These are phyloP conservation scores for Notolepis coatsorum DNA, from an alignment of 2,797 vertebrate genomes.

Conservation along the genomic window DNA sequence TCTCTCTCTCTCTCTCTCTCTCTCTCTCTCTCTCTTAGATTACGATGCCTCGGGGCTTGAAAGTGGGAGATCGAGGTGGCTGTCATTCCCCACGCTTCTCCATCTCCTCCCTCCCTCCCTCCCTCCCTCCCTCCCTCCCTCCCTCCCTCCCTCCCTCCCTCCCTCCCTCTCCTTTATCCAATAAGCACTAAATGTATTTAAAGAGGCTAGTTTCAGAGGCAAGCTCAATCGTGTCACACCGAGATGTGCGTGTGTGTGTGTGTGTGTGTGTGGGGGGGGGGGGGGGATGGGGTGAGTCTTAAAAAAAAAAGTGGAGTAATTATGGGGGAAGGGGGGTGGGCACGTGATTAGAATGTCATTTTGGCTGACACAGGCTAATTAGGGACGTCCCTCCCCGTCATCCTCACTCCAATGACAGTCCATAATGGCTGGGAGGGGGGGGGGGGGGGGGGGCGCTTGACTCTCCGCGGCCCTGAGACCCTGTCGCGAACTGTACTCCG, in stretches of 20 bases:
- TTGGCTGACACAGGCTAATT: conserved; percentile 81
- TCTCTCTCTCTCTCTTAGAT: conserved; percentile 49
- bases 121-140: neutral
- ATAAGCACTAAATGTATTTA: conserved; percentile 58
- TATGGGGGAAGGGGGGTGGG: too few species aligned
- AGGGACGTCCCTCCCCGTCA: conserved; percentile 75
- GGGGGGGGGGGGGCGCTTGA: conserved; percentile 38
- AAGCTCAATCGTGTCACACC: conserved; percentile 59
- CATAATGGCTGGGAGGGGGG: conserved; percentile 61
- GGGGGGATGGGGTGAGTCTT: conserved; percentile 26
- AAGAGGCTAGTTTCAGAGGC: conserved; percentile 67
- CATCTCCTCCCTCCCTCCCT: neutral
- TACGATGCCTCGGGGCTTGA: conserved; percentile 52
- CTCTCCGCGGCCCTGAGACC: conserved; percentile 50
- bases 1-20: conserved; percentile 34
- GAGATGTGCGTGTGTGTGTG: conserved; percentile 5
- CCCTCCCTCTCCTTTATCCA: conserved; percentile 1
- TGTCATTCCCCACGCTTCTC: conserved; percentile 19
- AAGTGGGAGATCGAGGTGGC: conserved; percentile 51
- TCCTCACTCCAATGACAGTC: conserved; percentile 60
- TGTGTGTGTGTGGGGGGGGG: conserved; percentile 33
- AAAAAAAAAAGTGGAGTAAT: conserved; percentile 82
- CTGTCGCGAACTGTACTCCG: conserved; percentile 76
- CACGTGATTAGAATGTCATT: conserved; percentile 83
- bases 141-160: neutral